These are phyloP conservation scores for Chironomus riparius DNA, from an alignment of 2,888 invertebrate species.

Conservation along the genomic window DNA sequence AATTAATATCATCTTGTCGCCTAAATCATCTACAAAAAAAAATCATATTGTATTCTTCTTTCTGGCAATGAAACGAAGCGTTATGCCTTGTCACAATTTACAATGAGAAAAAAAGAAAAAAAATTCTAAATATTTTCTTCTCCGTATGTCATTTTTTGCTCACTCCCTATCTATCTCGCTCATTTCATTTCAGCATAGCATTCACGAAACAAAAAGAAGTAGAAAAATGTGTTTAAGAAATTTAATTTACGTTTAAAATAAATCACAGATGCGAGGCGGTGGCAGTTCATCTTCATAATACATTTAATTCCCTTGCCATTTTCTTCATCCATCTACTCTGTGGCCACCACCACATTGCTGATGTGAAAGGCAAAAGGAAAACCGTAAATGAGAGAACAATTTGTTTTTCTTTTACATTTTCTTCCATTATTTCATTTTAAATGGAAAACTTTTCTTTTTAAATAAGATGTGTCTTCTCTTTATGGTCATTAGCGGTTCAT, in stretches of 20 bases:
- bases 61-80: background rate
- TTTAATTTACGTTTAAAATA: constrained; percentile 22
- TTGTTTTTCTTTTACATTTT: constrained; percentile 3
- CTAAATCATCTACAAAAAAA: constrained; percentile 10
- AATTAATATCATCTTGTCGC: constrained; percentile 21
- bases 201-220: too few species aligned
- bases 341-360: background rate
- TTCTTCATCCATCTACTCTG: constrained; percentile 1
- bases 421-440: constrained; percentile 22
- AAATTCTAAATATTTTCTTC: background rate
- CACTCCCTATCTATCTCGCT: background rate
- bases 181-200: background rate
- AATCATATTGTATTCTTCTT: background rate
- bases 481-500: constrained; percentile 19
- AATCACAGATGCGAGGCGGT: constrained; percentile 18
- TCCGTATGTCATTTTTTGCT: constrained; percentile 9
- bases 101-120: too few species aligned
- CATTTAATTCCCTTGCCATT: constrained; percentile 17
- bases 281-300: constrained; percentile 24
- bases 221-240: background rate
- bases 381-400: background rate
- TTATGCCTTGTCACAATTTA: background rate
- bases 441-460: constrained; percentile 16
- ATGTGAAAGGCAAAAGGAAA: background rate
- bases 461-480: constrained; percentile 5